A percentile compares a stretch with the other conserved stretches of the same genome.
Conservation (phyloP, 1,140 invertebrate species). For the Drosophila sucinea region DNA sequence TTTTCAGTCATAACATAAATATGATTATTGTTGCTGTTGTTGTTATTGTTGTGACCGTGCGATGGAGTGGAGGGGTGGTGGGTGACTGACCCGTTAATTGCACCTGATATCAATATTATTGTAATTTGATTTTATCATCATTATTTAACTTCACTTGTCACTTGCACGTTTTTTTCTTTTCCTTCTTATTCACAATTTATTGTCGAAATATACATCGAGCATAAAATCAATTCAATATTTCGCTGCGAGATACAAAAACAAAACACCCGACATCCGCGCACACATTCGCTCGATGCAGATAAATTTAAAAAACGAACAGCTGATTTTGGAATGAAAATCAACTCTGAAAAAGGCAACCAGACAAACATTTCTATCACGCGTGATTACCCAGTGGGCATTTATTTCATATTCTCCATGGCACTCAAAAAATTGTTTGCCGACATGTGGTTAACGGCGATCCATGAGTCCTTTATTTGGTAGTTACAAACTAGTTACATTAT, state of each 20-base stretch:
- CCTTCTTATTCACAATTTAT: slow-evolving; percentile 10
- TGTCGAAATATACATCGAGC: slow-evolving; percentile 6
- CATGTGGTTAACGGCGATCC: too few relatives aligned
- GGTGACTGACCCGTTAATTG: slow-evolving; percentile 59
- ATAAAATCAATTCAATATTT: slow-evolving; percentile 28
- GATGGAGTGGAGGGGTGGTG: slow-evolving; percentile 19
- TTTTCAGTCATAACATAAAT: slow-evolving; percentile 22
- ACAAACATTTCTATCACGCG: too few relatives aligned
- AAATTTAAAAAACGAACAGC: too few relatives aligned
- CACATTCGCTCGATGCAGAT: not conserved
- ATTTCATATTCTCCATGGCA: too few relatives aligned
- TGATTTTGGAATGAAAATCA: too few relatives aligned
- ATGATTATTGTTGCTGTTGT: slow-evolving; percentile 26
- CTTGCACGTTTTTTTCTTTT: not conserved
- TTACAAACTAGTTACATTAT: too few relatives aligned
- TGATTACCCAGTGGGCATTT: too few relatives aligned
- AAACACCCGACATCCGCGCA: slow-evolving; percentile 3
- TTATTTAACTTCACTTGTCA: slow-evolving; percentile 1
- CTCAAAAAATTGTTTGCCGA: too few relatives aligned
- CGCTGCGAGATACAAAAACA: slow-evolving; percentile 16
- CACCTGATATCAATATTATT: slow-evolving; percentile 52
- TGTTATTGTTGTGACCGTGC: slow-evolving; percentile 18
- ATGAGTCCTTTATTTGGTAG: too few relatives aligned
- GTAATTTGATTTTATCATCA: slow-evolving; percentile 1
- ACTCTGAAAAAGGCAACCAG: too few relatives aligned